Conservation (phyloP, 2,113 vertebrate species). For the Takifugu flavidus region DNA sequence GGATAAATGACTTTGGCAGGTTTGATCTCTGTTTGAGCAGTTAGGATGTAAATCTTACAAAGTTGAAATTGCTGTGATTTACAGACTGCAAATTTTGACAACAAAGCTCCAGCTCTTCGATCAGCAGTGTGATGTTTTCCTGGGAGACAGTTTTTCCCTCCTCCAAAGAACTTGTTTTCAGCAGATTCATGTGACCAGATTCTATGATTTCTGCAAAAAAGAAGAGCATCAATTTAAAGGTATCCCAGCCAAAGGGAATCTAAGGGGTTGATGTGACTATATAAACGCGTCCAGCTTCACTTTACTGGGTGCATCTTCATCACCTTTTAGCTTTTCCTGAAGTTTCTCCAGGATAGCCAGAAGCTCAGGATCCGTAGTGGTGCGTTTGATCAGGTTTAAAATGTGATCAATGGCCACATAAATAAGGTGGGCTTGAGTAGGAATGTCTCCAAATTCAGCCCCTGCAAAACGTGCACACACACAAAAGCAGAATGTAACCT, state of each 20-base stretch:
- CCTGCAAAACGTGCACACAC: constrained; percentile 19
- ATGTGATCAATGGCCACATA: constrained; percentile 16
- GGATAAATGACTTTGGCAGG: background rate
- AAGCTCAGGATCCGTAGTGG: constrained; percentile 3
- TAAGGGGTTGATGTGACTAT: background rate
- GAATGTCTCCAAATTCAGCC: background rate
- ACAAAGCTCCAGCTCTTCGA: constrained; percentile 4
- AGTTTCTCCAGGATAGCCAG: constrained; percentile 28
- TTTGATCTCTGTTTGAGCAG: background rate
- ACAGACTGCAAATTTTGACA: constrained; percentile 28
- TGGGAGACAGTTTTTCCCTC: constrained; percentile 3
- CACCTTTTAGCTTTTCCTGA: constrained; percentile 34
- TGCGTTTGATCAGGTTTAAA: constrained; percentile 9
- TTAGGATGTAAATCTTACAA: background rate
- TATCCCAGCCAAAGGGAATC: background rate
- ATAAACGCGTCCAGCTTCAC: too few species aligned
- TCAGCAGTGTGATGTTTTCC: constrained; percentile 18
- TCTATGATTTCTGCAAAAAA: constrained; percentile 26
- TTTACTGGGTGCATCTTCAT: background rate
- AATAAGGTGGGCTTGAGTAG: constrained; percentile 12
- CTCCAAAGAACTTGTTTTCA: constrained; percentile 11
- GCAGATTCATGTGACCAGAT: background rate
- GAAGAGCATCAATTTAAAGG: background rate
- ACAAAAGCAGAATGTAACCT: background rate
- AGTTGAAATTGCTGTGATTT: background rate